Conservation (phyloP, 1,140 invertebrate genomes). For the Drosophila nigrodunni region DNA sequence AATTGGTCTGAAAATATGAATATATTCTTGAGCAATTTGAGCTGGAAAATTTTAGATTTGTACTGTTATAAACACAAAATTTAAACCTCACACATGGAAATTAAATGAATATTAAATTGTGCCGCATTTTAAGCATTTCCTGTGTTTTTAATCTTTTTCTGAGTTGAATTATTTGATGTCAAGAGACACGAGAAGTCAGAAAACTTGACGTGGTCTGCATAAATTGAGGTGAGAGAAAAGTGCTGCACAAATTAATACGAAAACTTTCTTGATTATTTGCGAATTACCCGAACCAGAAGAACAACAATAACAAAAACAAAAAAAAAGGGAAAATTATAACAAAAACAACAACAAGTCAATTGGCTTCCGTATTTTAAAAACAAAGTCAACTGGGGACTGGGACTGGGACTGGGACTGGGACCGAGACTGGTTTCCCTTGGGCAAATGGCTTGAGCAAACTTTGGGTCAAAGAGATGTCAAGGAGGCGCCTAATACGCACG, state of each 20-base stretch:
- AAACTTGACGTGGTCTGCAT: constrained; percentile 68
- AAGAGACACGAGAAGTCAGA: constrained; percentile 1
- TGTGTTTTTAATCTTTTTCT: background rate
- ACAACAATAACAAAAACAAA: constrained; percentile 18
- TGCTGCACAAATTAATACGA: constrained; percentile 73
- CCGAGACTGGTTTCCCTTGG: constrained; percentile 31
- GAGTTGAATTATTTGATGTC: background rate
- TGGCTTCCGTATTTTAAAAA: constrained; percentile 62
- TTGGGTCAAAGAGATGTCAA: constrained; percentile 77
- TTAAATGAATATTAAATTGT: too few species aligned
- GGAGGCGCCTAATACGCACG: constrained; percentile 72
- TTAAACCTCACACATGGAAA: too few species aligned
- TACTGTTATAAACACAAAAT: background rate
- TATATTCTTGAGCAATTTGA: background rate
- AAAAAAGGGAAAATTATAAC: constrained; percentile 18
- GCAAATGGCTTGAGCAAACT: constrained; percentile 55
- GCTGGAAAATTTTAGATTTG: too few species aligned
- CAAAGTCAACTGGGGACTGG: constrained; percentile 33
- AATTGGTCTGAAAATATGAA: constrained; percentile 20
- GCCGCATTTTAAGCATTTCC: too few species aligned
- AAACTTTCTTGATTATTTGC: constrained; percentile 82
- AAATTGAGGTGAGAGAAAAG: constrained; percentile 59
- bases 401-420: too few species aligned
- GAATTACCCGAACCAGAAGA: constrained; percentile 64
- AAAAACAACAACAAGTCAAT: constrained; percentile 56